Conservation (phyloP, 2,888 invertebrate species). For the Drosophila falleni region DNA sequence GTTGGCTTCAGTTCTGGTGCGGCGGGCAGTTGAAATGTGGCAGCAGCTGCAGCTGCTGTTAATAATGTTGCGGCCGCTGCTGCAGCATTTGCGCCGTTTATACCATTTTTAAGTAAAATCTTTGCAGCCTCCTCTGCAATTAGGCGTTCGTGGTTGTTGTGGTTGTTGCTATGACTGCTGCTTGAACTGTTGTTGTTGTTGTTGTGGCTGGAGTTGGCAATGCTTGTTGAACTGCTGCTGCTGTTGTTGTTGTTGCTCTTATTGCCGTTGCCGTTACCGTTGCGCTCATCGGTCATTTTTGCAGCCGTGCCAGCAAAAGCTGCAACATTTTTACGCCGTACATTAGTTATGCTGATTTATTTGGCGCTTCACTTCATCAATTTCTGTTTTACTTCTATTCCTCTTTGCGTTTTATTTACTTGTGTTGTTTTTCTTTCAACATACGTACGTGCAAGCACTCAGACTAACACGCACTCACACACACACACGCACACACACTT, state of each 20-base stretch:
- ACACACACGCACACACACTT: constrained; percentile 42
- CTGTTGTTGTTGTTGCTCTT: constrained; percentile 84
- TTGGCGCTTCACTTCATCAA: constrained; percentile 60
- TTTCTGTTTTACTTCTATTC: constrained; percentile 32
- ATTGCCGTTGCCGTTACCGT: constrained; percentile 87
- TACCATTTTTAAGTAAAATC: constrained; percentile 82
- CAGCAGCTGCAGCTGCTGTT: constrained; percentile 72
- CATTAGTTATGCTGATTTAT: constrained; percentile 55
- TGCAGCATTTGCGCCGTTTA: constrained; percentile 76
- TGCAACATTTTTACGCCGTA: constrained; percentile 70
- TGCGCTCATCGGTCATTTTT: constrained; percentile 88
- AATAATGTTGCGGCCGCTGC: constrained; percentile 65
- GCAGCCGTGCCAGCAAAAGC: constrained; percentile 88
- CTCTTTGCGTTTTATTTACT: constrained; percentile 34
- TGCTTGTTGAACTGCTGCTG: constrained; percentile 44
- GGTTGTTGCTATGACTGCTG: constrained; percentile 46
- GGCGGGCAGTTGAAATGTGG: constrained; percentile 71
- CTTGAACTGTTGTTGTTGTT: constrained; percentile 37
- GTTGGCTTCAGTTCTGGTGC: constrained; percentile 60
- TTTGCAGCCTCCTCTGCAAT: constrained; percentile 81
- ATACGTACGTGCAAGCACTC: constrained; percentile 40
- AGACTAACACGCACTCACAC: constrained; percentile 45
- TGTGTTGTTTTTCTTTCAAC: constrained; percentile 58
- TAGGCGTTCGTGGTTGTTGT: constrained; percentile 65
- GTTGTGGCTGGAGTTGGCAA: constrained; percentile 39